A percentile compares a stretch with the other conserved stretches of the same genome.
Evolutionary conservation across 2,888 invertebrate species (phyloP).

Genomic region (Chironomus riparius): DNA sequence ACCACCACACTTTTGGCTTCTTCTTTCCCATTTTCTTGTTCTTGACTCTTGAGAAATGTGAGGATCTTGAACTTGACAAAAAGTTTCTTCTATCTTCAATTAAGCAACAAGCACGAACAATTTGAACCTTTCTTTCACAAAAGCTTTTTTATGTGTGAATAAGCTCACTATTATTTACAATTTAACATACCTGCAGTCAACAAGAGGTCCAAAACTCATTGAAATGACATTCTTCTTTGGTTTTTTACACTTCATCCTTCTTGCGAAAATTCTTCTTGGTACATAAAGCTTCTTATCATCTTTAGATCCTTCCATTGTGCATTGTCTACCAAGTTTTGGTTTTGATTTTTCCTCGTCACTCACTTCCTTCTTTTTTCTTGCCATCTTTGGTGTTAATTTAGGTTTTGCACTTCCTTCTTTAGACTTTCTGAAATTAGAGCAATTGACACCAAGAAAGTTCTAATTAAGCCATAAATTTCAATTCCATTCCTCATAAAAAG

Average conservation of each 20-base stretch:
- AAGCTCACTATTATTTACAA: background rate
- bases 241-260: background rate
- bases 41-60: background rate
- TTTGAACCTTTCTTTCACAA: background rate
- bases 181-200: slow-evolving; percentile 17
- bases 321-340: background rate
- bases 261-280: background rate
- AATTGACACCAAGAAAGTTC: too few relatives aligned
- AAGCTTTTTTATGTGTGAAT: background rate
- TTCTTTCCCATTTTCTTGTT: too few relatives aligned
- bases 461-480: too few relatives aligned
- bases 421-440: too few relatives aligned
- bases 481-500: too few relatives aligned
- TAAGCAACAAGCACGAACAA: background rate
- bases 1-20: too few relatives aligned
- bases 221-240: background rate
- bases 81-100: background rate
- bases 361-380: background rate
- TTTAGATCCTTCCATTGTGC: background rate
- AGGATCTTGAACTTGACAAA: background rate
- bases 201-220: slow-evolving; percentile 6
- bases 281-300: background rate
- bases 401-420: too few relatives aligned
- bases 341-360: background rate
- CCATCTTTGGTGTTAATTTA: background rate